Base-by-base conservation (phyloP, 64 coral and sea anemone species). In the Porites lutea region DNA sequence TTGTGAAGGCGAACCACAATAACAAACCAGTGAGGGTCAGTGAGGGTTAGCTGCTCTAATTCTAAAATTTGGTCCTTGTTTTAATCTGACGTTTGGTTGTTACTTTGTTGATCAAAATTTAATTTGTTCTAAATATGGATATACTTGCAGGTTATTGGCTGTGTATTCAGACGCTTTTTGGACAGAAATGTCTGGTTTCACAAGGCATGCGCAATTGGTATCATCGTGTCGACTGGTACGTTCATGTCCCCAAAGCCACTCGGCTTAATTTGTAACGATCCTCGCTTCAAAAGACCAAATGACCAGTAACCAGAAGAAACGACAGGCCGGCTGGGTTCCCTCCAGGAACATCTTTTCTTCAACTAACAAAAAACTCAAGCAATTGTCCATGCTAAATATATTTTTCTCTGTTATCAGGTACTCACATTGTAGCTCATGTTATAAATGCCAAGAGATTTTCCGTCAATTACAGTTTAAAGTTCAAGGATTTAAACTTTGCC, bases 401-500 rank as follows among this genome's bases (percentile, higher is more conserved):
- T 57, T 7, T 57, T 4, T 48, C 50, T 51, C 8, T 10, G 60
- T 58, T 53, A 70, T 13, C 8, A 97, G 95, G 47, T 19, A 82
- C 94, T 44, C 95, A 97, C 45, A 91, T 89, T 4, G 59, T 16
- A 21, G 88, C 92, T 59, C 95, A 97, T 50, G 16, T 97, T 10
- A 18, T 94, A 67, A 97, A 97, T 20, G 88, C 65, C 19, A 78
- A 47, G 37, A 93, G 87, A 18, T 97, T 94, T 91, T 91, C 92
- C 22, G 61, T 78, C 53, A 90, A 94, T 77, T 97, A 91, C 82
- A 91, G 77, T 51, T 5, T 73, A 2, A 27, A 91, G 5, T 75
- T 91, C 59, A 58, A 58, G 79, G 54, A 93, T 66, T 63, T 97
- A 12, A 97, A 97, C 63, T 97, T 97, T 90, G 95, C 95, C n/a